Evolutionary conservation across 2,797 vertebrate species (phyloP).

Genomic region (Fistularia commersonii): DNA sequence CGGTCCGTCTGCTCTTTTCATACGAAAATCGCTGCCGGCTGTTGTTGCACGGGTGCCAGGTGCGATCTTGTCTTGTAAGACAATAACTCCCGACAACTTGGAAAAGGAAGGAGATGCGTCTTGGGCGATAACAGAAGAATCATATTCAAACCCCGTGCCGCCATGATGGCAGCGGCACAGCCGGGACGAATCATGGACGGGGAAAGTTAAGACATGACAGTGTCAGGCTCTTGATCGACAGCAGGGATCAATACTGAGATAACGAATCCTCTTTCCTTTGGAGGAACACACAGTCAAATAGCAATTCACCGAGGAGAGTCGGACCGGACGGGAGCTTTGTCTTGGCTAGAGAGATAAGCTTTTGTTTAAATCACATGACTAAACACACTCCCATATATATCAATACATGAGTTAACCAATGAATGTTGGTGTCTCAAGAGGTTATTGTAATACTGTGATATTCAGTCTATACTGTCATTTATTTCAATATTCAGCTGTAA

Average conservation of each 20-base stretch:
- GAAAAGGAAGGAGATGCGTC: constrained; percentile 4
- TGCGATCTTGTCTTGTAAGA: constrained; percentile 19
- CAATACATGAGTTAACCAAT: too few species aligned
- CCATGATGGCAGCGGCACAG: constrained; percentile 11
- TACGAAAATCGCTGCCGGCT: constrained; percentile 23
- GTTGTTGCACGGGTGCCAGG: constrained; percentile 30
- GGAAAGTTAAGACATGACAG: constrained; percentile 17
- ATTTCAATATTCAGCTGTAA: too few species aligned
- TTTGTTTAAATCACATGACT: neutral
- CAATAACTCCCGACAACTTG: neutral
- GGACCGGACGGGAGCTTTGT: too few species aligned
- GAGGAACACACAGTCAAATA: constrained; percentile 22
- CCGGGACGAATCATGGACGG: constrained; percentile 7
- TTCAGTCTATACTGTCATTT: too few species aligned
- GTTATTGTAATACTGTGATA: too few species aligned
- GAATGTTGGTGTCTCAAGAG: too few species aligned
- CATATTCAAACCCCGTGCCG: neutral
- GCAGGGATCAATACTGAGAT: constrained; percentile 42
- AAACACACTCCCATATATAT: too few species aligned
- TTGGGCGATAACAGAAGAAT: neutral
- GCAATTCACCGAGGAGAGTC: constrained; percentile 28
- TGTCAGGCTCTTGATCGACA: constrained; percentile 33
- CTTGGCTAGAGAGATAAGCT: constrained; percentile 19
- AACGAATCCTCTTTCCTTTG: constrained; percentile 28
- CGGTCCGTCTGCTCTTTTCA: constrained; percentile 6